Evolutionary conservation across 2,113 vertebrate species (phyloP).

Genomic region (Sander vitreus): DNA sequence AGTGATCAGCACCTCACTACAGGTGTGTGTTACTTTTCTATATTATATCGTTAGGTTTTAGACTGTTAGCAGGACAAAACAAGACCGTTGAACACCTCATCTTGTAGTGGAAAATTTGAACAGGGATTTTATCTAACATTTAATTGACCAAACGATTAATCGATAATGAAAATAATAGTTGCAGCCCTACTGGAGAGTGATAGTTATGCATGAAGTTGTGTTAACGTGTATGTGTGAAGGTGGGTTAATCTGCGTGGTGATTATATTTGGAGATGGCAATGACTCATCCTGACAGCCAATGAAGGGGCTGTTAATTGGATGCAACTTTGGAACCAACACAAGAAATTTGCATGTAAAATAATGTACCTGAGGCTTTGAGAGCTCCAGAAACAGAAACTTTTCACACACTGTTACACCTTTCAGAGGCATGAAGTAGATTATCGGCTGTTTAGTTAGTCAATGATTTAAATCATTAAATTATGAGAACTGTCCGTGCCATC

Average conservation of each 20-base stretch:
- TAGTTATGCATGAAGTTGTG: background rate
- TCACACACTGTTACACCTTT: background rate
- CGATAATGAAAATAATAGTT: too few species aligned
- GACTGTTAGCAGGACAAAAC: background rate
- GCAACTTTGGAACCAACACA: conserved; percentile 24
- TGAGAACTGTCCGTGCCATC: background rate
- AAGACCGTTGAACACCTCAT: background rate
- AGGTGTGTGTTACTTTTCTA: too few species aligned
- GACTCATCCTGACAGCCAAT: conserved; percentile 60
- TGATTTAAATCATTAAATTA: too few species aligned
- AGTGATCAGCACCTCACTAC: too few species aligned
- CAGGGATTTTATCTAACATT: background rate
- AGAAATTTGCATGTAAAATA: background rate
- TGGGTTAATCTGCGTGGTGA: conserved; percentile 6
- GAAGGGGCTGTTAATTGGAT: conserved; percentile 54
- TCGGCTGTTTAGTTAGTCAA: background rate
- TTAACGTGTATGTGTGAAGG: background rate
- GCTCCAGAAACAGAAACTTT: background rate
- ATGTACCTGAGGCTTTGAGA: background rate
- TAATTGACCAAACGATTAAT: background rate
- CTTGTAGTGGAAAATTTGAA: background rate
- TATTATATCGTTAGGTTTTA: background rate
- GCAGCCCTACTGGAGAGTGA: background rate
- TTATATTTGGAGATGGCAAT: conserved; percentile 49
- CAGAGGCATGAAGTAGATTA: background rate